Base-by-base conservation (phyloP, 2,888 invertebrate species). In the Nomada fucata region DNA sequence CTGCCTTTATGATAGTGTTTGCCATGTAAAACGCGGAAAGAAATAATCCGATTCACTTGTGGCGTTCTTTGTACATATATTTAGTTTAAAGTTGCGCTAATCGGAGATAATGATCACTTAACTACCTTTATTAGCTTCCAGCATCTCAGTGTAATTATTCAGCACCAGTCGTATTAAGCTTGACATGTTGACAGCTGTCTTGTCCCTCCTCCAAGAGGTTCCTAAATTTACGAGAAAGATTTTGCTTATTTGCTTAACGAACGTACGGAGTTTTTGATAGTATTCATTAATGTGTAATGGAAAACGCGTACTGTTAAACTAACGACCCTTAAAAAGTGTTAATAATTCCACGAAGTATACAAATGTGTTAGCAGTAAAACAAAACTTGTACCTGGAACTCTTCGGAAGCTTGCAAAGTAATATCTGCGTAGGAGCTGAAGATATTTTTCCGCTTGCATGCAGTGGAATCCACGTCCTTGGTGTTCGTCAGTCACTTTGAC, bases 101-200 rank as follows among this genome's bases (percentile, higher is more conserved):
- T 36, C 11, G 15, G 15, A 11, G 18, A 63, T 44, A 18, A 57
- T 42, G n/a, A 64, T 72, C 36, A 20, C 29, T 15, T 50, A 80
- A 90, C 93, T 91, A 95, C 95, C 95, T 94, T 94, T 94, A 82
- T 93, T 94, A 0, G 92, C 89, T 84, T 94, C 93, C 86, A 94
- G 77, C 67, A 95, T 90, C 88, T 95, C 95, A 86, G 95, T 94
- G 91, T 95, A 95, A 89, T 95, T 95, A 88, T 94, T 94, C 72
- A 95, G 94, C 23, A 95, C 93, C 85, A 94, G 89, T 84, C 93
- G 94, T 91, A 95, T 94, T 65, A 95, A 80, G 59, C 93, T 94
- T 77, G 95, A 90, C 95, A 95, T 95, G 67, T 50, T 60, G 60
- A 1, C 26, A 60, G 26, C 42, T 23, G n/a, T 57, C n/a, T 23